Conservation (phyloP, 2,888 invertebrate genomes). For the Noctua comes region DNA sequence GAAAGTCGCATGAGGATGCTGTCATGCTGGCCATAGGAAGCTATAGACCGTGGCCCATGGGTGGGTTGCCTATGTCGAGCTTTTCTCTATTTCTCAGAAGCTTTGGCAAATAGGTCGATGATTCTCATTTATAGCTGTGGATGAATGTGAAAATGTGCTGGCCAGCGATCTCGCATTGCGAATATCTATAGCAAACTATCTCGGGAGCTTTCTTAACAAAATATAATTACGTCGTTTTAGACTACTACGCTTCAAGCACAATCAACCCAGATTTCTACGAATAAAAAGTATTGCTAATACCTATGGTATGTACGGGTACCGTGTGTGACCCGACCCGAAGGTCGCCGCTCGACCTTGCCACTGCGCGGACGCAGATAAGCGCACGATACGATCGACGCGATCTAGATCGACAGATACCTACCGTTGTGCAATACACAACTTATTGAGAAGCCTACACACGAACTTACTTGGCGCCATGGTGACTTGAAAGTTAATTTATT, state of each 20-base stretch:
- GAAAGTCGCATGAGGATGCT: background rate
- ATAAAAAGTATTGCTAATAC: constrained; percentile 56
- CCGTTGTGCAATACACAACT: constrained; percentile 52
- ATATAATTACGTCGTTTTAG: background rate
- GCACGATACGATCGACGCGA: constrained; percentile 62
- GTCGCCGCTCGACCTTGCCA: constrained; percentile 57
- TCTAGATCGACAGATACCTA: constrained; percentile 64
- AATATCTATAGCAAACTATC: background rate
- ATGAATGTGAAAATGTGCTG: background rate
- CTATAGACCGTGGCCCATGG: background rate
- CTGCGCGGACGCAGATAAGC: constrained; percentile 57
- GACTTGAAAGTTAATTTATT: background rate
- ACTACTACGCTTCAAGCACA: background rate
- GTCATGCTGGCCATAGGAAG: background rate
- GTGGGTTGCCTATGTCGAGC: background rate
- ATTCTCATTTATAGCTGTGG: background rate
- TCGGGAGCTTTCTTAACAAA: background rate
- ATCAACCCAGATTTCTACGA: constrained; percentile 8
- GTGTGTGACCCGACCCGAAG: constrained; percentile 64
- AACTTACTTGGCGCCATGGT: background rate
- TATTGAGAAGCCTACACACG: constrained; percentile 29
- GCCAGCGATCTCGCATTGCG: background rate
- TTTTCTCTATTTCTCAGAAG: background rate
- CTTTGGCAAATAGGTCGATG: background rate
- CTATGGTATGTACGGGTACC: constrained; percentile 38